Conservation (phyloP, 2,113 vertebrate species). For the Plotosus lineatus region DNA sequence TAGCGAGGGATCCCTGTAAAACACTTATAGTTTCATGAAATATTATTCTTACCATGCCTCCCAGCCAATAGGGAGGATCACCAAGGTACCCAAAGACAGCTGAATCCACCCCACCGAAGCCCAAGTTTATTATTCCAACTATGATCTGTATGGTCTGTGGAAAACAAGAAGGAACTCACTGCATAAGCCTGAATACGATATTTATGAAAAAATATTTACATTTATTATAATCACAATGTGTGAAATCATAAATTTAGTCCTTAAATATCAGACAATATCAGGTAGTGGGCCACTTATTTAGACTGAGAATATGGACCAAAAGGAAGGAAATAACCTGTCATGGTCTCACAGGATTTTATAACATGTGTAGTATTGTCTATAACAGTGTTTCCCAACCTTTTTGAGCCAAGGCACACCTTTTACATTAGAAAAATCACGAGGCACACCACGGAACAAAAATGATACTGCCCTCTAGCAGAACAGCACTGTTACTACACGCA, state of each 20-base stretch:
- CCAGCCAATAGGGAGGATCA: conserved; percentile 46
- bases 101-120: neutral
- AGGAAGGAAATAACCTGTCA: neutral
- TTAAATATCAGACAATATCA: neutral
- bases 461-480: no score
- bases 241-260: neutral
- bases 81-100: fast-evolving
- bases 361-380: neutral
- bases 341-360: neutral
- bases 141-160: conserved; percentile 65
- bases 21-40: neutral
- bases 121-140: conserved; percentile 62
- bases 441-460: no score
- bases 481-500: no score
- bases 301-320: neutral
- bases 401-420: no score
- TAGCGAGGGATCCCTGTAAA: no score
- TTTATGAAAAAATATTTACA: neutral
- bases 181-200: neutral
- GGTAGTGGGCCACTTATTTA: neutral
- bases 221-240: neutral
- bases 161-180: conserved; percentile 20
- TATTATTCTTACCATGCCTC: conserved; percentile 59
- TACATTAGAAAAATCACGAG: no score
- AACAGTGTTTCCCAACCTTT: no score